These are phyloP conservation scores for Oncorhynchus kisutch DNA, from an alignment of 2,113 vertebrate species.

Conservation along the genomic window DNA sequence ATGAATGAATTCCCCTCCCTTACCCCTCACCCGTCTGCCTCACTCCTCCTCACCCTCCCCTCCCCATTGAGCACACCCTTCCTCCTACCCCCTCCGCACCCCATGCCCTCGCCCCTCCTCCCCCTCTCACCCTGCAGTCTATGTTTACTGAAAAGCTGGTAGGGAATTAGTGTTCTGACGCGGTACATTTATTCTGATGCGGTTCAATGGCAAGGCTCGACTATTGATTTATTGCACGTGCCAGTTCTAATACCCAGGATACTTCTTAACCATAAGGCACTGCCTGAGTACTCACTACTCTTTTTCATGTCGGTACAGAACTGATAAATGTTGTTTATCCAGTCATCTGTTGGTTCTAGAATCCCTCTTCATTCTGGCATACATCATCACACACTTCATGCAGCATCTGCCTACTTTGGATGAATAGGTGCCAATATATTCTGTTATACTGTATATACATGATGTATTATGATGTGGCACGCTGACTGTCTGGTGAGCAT, in stretches of 20 bases:
- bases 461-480: too few species aligned
- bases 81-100: neutral
- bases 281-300: neutral
- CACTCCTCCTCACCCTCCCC: neutral
- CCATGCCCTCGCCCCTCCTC: neutral
- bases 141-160: slow-evolving; percentile 57
- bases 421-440: too few species aligned
- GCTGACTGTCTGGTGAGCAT: too few species aligned
- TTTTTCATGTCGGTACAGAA: neutral
- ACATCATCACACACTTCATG: too few species aligned
- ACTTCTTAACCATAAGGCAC: slow-evolving; percentile 12
- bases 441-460: too few species aligned
- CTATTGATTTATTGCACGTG: slow-evolving; percentile 60
- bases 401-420: too few species aligned
- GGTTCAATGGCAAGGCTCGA: slow-evolving; percentile 55
- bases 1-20: slow-evolving; percentile 29
- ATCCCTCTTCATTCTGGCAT: too few species aligned
- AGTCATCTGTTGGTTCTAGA: too few species aligned
- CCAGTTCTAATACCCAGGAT: slow-evolving; percentile 44
- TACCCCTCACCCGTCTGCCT: neutral
- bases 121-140: neutral
- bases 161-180: slow-evolving; percentile 57
- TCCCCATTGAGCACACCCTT: neutral
- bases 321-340: neutral
- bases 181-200: slow-evolving; percentile 54